These are phyloP conservation scores for Camelus dromedarius DNA, from an alignment of 2,113 vertebrate species.

Conservation along the genomic window DNA sequence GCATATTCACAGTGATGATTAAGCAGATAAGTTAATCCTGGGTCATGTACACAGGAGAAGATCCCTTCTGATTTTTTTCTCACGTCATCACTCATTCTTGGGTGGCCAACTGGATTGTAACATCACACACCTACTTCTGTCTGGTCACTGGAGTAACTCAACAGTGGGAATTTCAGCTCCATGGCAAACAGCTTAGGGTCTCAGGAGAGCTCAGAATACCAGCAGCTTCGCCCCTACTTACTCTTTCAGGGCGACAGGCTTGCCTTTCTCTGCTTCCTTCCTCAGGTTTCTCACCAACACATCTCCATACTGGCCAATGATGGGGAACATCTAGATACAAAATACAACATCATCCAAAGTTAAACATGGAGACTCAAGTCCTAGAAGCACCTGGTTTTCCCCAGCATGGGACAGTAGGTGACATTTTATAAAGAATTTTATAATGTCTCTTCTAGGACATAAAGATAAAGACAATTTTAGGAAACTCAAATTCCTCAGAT, in stretches of 20 bases:
- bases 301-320: conserved; percentile 87
- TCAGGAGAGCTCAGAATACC: neutral
- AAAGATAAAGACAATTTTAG: neutral
- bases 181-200: neutral
- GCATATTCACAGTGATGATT: neutral
- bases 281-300: conserved; percentile 86
- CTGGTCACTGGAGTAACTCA: neutral
- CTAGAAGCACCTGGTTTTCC: neutral
- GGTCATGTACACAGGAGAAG: neutral
- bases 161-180: neutral
- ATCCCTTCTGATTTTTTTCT: neutral
- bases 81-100: neutral
- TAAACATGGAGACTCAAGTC: neutral
- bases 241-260: conserved; percentile 85
- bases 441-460: neutral
- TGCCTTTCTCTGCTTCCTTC: conserved; percentile 84
- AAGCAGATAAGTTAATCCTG: neutral
- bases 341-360: neutral
- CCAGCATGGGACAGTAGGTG: neutral
- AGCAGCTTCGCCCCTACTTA: conserved; percentile 77
- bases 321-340: conserved; percentile 89
- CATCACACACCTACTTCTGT: fast-evolving
- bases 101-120: neutral
- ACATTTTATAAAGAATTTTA: neutral
- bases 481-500: neutral